These are phyloP conservation scores for Drosophila eugracilis DNA, from an alignment of 1,140 invertebrate genomes.

Conservation along the genomic window DNA sequence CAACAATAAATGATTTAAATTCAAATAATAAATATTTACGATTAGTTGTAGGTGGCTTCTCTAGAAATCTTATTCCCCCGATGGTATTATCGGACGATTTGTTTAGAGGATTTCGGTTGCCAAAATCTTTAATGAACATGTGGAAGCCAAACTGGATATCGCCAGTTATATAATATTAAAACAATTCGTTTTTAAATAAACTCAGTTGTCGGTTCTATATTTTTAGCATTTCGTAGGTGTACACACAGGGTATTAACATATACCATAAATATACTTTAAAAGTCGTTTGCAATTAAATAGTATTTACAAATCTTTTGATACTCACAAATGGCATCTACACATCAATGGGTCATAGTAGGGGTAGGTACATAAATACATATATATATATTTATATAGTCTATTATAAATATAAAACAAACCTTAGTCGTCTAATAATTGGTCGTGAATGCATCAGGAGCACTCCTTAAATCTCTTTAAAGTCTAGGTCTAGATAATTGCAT, in stretches of 20 bases:
- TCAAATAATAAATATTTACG: conserved; percentile 70
- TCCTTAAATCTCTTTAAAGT: conserved; percentile 33
- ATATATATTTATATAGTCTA: conserved; percentile 19
- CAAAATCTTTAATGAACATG: conserved; percentile 39
- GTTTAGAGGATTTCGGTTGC: conserved; percentile 34
- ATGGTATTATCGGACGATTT: too few relatives aligned
- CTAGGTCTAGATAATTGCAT: conserved; percentile 72
- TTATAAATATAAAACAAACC: conserved; percentile 53
- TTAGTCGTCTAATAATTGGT: conserved; percentile 71
- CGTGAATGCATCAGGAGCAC: conserved; percentile 32
- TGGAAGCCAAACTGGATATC: conserved; percentile 20
- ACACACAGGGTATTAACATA: conserved; percentile 47
- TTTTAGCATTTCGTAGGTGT: conserved; percentile 43
- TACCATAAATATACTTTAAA: conserved; percentile 39
- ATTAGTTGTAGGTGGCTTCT: conserved; percentile 17
- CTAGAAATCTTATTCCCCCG: conserved; percentile 26
- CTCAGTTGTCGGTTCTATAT: conserved; percentile 64
- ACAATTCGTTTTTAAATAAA: conserved; percentile 39
- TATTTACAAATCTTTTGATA: conserved; percentile 58
- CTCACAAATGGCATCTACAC: conserved; percentile 27
- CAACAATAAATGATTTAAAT: conserved; percentile 64
- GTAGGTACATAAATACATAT: conserved; percentile 23
- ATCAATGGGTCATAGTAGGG: conserved; percentile 13
- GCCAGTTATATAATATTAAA: conserved; percentile 5
- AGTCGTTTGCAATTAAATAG: conserved; percentile 40